phyloP scores from a whole-genome alignment of 2,888 invertebrate genomes.

The Punctoribates punctum region DNA sequence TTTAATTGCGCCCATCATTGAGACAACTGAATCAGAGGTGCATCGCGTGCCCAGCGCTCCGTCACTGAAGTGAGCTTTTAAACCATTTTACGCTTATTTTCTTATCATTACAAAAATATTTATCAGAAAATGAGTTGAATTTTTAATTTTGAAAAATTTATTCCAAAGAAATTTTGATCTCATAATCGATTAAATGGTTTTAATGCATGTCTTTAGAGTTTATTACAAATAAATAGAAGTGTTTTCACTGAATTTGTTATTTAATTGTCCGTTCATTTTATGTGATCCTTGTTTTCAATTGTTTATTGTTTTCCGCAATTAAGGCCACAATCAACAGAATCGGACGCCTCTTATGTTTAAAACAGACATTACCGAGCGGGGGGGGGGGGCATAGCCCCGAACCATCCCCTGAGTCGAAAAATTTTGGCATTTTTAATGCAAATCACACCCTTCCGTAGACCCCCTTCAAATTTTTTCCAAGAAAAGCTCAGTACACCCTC shows the following conservation, averaged over 20 bases:
- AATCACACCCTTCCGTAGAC: no score
- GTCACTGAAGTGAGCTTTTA: constrained; percentile 63
- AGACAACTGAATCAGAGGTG: constrained; percentile 43
- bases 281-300: no score
- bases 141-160: constrained; percentile 29
- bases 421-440: no score
- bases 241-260: neutral
- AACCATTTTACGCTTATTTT: neutral
- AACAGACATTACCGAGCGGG: no score
- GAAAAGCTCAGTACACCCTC: no score
- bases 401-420: no score
- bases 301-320: no score
- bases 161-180: neutral
- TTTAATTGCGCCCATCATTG: constrained; percentile 30
- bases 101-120: neutral
- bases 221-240: neutral
- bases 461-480: no score
- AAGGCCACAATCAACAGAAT: no score
- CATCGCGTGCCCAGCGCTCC: constrained; percentile 69
- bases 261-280: neutral
- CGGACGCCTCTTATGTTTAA: no score
- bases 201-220: neutral
- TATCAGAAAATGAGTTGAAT: neutral
- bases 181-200: neutral
- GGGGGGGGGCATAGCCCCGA: no score